These are phyloP conservation scores for Silurus lanzhouensis DNA, from an alignment of 2,797 vertebrate species.

Conservation along the genomic window DNA sequence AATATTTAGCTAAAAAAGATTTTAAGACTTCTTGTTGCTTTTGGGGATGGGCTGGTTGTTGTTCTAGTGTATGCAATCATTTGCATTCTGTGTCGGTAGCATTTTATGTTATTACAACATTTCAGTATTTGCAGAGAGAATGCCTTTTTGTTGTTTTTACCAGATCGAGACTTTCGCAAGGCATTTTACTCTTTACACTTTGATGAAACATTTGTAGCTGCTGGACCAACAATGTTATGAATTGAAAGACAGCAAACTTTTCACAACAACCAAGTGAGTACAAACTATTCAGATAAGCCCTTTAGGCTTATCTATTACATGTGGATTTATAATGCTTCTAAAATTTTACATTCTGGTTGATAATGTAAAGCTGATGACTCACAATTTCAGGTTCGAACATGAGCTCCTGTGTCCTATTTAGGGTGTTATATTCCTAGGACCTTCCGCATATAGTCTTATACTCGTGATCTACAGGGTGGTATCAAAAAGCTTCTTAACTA, in stretches of 20 bases:
- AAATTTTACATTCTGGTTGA: neutral
- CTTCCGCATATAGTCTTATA: too few species aligned
- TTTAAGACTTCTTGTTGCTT: neutral
- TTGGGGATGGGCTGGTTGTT: neutral
- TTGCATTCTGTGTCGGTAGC: neutral
- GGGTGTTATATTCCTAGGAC: neutral
- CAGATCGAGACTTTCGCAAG: neutral
- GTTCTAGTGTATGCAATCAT: neutral
- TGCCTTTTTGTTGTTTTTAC: neutral
- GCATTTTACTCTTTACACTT: neutral
- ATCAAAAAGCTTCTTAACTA: too few species aligned
- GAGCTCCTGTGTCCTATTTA: neutral
- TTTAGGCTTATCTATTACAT: neutral
- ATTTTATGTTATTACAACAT: neutral
- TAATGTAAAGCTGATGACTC: too few species aligned
- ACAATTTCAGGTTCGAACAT: neutral
- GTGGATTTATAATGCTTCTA: neutral
- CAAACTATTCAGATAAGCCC: too few species aligned
- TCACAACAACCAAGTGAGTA: neutral
- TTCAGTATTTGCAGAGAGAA: neutral
- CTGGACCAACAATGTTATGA: neutral
- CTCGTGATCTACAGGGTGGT: too few species aligned
- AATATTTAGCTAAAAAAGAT: neutral
- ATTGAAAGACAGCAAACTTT: neutral
- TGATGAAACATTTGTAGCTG: neutral